A percentile compares a stretch with the other conserved stretches of the same genome.
phyloP scores from a whole-genome alignment of 1,140 invertebrate genomes.

The Neodiprion lecontei region DNA sequence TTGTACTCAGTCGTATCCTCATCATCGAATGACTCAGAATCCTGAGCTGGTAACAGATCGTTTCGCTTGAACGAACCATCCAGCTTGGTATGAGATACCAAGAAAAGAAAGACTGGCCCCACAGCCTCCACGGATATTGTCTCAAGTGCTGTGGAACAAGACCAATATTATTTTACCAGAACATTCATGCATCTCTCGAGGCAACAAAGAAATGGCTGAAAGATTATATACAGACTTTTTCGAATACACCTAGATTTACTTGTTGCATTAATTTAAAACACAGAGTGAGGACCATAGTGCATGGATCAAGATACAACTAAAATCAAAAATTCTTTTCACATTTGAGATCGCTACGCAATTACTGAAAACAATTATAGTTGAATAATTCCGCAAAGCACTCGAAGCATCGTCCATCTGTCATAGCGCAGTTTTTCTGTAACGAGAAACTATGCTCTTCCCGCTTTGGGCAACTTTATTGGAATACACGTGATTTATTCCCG shows the following conservation, averaged over 20 bases:
- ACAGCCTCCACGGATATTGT: conserved; percentile 27
- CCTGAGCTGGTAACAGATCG: not conserved
- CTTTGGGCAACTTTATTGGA: too few relatives aligned
- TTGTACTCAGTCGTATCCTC: conserved; percentile 67
- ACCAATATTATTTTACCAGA: conserved; percentile 10
- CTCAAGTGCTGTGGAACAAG: conserved; percentile 20
- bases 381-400: too few relatives aligned
- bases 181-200: not conserved
- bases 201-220: not conserved
- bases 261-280: conserved; percentile 1
- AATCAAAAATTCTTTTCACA: not conserved
- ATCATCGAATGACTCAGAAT: conserved; percentile 51
- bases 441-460: too few relatives aligned
- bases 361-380: too few relatives aligned
- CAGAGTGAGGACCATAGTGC: not conserved
- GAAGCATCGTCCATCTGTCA: too few relatives aligned
- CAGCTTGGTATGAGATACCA: conserved; percentile 27
- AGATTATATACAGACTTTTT: not conserved
- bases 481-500: too few relatives aligned
- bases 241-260: not conserved
- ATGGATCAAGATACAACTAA: not conserved
- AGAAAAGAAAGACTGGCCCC: conserved; percentile 28
- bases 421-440: too few relatives aligned
- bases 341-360: too few relatives aligned
- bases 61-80: conserved; percentile 25